Conservation (phyloP, 2,113 vertebrate species). For the Zapus hudsonius region DNA sequence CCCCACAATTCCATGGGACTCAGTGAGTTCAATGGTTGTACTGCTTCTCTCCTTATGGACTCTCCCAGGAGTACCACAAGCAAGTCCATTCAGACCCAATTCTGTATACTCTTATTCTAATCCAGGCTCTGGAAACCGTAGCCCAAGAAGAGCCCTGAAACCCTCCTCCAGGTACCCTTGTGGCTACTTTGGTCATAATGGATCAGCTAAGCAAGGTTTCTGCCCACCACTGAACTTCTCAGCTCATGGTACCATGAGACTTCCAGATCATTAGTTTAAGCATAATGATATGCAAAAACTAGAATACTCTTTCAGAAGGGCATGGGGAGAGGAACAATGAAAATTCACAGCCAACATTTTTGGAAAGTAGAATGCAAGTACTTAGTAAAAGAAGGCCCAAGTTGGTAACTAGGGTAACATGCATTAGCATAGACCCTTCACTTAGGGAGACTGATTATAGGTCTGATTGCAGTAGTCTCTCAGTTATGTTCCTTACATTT, state of each 20-base stretch:
- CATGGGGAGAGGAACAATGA: neutral
- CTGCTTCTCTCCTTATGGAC: fast-evolving
- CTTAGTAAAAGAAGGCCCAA: conserved; percentile 12
- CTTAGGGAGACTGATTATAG: neutral
- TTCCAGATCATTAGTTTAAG: neutral
- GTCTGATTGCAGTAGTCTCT: neutral
- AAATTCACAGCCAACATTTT: conserved; percentile 44
- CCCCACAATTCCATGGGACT: neutral
- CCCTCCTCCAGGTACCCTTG: neutral
- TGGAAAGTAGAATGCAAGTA: neutral
- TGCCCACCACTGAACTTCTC: neutral
- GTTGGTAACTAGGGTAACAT: neutral
- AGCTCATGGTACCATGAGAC: neutral
- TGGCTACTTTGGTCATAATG: neutral
- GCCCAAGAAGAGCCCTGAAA: neutral
- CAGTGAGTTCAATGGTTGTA: too few species aligned
- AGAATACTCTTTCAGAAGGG: conserved; percentile 13
- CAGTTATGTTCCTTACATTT: neutral
- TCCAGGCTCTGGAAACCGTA: neutral
- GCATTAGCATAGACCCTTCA: neutral
- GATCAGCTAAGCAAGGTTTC: neutral
- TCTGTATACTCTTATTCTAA: neutral
- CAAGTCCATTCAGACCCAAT: neutral
- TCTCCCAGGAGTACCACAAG: neutral
- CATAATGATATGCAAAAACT: neutral